phyloP scores from a whole-genome alignment of 1,140 invertebrate genomes.

The Lordiphosa mommai region DNA sequence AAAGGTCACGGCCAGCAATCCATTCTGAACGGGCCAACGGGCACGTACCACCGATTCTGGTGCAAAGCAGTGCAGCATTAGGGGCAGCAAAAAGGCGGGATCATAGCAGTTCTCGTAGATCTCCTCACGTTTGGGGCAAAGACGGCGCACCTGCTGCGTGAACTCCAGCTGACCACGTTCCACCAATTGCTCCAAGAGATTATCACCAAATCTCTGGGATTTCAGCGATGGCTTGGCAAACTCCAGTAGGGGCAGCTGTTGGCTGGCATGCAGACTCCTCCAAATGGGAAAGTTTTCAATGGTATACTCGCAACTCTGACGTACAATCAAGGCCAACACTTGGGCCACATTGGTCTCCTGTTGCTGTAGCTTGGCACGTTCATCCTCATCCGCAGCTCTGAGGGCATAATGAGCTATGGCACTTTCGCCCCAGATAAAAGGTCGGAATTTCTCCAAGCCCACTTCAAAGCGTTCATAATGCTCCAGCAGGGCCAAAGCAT shows the following conservation, averaged over 20 bases:
- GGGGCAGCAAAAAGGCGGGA: conserved; percentile 85
- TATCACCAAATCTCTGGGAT: conserved; percentile 48
- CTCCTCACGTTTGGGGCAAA: conserved; percentile 60
- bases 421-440: conserved; percentile 89
- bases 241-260: conserved; percentile 52
- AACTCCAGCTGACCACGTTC: conserved; percentile 46
- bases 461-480: conserved; percentile 83
- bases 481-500: conserved; percentile 83
- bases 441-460: conserved; percentile 85
- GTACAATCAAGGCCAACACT: conserved; percentile 86
- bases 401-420: conserved; percentile 88
- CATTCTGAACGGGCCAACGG: conserved; percentile 83
- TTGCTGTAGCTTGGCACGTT: conserved; percentile 81
- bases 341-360: conserved; percentile 85
- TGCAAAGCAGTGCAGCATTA: conserved; percentile 82
- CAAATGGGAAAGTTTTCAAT: conserved; percentile 85
- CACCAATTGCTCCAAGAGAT: conserved; percentile 51
- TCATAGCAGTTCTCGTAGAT: conserved; percentile 82
- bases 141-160: conserved; percentile 33
- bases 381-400: conserved; percentile 81
- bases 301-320: conserved; percentile 83
- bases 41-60: conserved; percentile 83
- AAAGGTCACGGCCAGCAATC: conserved; percentile 83
- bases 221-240: conserved; percentile 47
- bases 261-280: conserved; percentile 56